Conservation (phyloP, 2,888 invertebrate genomes). For the Empis stercorea region DNA sequence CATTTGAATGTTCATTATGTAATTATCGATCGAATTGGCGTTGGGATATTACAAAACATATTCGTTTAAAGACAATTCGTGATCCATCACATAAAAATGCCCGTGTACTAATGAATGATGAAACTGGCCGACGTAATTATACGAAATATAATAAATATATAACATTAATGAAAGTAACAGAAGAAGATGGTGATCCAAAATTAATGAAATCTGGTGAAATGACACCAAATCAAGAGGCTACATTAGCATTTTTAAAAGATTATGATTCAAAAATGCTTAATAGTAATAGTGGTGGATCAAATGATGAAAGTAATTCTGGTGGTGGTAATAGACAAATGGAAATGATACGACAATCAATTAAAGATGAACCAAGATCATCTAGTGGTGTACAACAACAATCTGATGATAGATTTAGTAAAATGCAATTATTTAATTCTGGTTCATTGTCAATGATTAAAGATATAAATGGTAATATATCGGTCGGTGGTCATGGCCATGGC, state of each 20-base stretch:
- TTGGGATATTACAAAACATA: constrained; percentile 94
- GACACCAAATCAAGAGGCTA: constrained; percentile 38
- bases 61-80: constrained; percentile 74
- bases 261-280: constrained; percentile 31
- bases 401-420: constrained; percentile 5
- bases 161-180: constrained; percentile 52
- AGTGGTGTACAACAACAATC: constrained; percentile 4
- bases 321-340: constrained; percentile 12
- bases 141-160: constrained; percentile 86
- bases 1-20: constrained; percentile 90
- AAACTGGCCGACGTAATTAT: constrained; percentile 80
- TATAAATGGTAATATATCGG: constrained; percentile 22
- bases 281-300: constrained; percentile 10
- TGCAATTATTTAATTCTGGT: constrained; percentile 25
- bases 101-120: constrained; percentile 80
- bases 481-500: too few relatives aligned
- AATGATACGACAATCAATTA: constrained; percentile 7
- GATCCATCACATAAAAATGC: constrained; percentile 71
- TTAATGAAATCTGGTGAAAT: constrained; percentile 32
- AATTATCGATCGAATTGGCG: constrained; percentile 92
- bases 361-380: constrained; percentile 17
- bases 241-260: constrained; percentile 42
- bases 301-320: constrained; percentile 21
- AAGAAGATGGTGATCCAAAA: constrained; percentile 37
- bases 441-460: constrained; percentile 27